Base-by-base conservation (phyloP, 2,888 invertebrate genomes). In the Suillia variegata region DNA sequence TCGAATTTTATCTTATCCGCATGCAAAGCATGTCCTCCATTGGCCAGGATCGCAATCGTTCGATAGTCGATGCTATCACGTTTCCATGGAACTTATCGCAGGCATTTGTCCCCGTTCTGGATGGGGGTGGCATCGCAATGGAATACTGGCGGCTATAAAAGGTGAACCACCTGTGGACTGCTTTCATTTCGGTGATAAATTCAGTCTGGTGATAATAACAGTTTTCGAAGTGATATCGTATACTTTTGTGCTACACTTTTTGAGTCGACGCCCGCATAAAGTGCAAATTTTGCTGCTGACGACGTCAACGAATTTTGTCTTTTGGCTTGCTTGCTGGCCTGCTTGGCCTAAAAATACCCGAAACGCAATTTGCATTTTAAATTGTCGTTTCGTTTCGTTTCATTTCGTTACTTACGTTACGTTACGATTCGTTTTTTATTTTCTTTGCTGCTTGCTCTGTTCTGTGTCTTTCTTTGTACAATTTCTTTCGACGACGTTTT, bases 141-240 rank as follows among this genome's bases (percentile, higher is more conserved):
- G n/a, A n/a, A n/a, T n/a, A n/a, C n/a, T n/a, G n/a, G n/a, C 61
- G 65, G 60, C 59, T 75, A 78, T 78, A 78, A 70, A 78, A 76
- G 69, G 59, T 54, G 59, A 59, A 68, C 65, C 78, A 76, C 73
- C 74, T 69, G 69, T 64, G 66, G 63, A 65, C 66, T 66, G 58
- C 64, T 69, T 76, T 77, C 77, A 78, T 77, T 78, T 67, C 62
- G 62, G 66, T 69, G 65, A 63, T 66, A 70, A 31, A 58, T 48
- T 53, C 47, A 49, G 54, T 56, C 53, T 55, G 50, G 26, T 31
- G 50, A 50, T 50, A 31, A 50, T 18, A n/a, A 15, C 56, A 45
- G 24, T 42, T 54, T 22, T 38, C 49, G 50, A 45, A n/a, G 50
- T 52, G 20, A 10, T 31, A 31, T 24, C 24, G n/a, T n/a, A n/a